phyloP scores from a whole-genome alignment of 2,797 vertebrate species.

The Perdix hodgsoniae region DNA sequence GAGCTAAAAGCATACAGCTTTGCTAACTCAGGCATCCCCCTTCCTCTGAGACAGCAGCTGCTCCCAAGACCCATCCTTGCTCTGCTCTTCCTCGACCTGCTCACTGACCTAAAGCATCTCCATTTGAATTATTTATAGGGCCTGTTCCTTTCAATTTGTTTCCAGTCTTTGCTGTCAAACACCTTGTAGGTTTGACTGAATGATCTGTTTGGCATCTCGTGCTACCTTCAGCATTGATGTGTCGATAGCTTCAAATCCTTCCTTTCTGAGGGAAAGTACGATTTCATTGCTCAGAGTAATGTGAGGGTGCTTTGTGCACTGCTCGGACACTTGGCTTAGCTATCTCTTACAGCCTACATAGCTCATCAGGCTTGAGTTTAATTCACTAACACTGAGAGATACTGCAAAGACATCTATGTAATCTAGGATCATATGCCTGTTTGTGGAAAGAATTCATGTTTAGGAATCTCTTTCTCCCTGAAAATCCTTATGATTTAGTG shows the following conservation, averaged over 20 bases:
- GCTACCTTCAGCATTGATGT: not conserved
- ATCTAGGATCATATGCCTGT: not conserved
- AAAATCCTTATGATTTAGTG: not conserved
- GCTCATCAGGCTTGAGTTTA: not conserved
- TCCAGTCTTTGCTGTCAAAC: conserved; percentile 15
- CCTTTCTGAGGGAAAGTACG: not conserved
- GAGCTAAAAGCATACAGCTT: not conserved
- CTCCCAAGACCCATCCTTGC: not conserved
- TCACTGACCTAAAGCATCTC: not conserved
- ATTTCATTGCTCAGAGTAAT: not conserved
- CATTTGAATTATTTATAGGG: conserved; percentile 40
- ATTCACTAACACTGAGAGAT: not conserved
- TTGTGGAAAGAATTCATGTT: not conserved
- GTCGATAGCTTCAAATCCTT: not conserved
- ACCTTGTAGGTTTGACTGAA: not conserved
- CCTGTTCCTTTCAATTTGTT: conserved; percentile 34
- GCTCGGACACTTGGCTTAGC: not conserved
- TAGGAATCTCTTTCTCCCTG: not conserved
- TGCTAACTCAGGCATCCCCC: not conserved
- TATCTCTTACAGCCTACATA: not conserved
- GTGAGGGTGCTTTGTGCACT: not conserved
- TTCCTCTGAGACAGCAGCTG: not conserved
- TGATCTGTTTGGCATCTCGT: not conserved
- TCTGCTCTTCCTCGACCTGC: not conserved
- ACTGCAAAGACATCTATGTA: not conserved